These are phyloP conservation scores for Eristalinus aeneus DNA, from an alignment of 2,888 invertebrate genomes.

Conservation along the genomic window DNA sequence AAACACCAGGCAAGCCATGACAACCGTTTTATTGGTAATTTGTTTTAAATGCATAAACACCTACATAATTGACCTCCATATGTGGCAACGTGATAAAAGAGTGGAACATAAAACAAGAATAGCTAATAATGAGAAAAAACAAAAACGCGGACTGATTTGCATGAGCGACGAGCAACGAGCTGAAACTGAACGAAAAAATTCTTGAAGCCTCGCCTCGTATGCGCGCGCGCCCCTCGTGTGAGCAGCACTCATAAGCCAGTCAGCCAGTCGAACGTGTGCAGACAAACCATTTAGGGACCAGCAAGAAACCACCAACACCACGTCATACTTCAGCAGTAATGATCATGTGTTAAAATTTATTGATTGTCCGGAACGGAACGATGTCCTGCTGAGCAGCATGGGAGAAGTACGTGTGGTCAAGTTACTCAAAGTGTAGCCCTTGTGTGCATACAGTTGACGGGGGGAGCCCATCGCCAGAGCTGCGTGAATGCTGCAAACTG, in stretches of 20 bases:
- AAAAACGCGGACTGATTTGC: constrained; percentile 58
- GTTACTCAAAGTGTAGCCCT: constrained; percentile 72
- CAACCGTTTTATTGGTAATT: constrained; percentile 40
- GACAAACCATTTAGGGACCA: constrained; percentile 41
- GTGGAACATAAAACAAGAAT: constrained; percentile 14
- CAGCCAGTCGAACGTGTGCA: neutral
- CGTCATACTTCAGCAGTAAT: constrained; percentile 70
- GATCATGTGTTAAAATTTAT: constrained; percentile 81
- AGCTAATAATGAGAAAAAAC: constrained; percentile 11
- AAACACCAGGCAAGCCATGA: neutral
- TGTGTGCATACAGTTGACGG: constrained; percentile 20
- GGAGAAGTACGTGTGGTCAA: constrained; percentile 80
- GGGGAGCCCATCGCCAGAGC: constrained; percentile 33
- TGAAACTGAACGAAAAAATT: constrained; percentile 23
- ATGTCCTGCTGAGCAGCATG: constrained; percentile 80
- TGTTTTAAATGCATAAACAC: constrained; percentile 56
- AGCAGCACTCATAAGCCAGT: constrained; percentile 18
- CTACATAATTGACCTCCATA: constrained; percentile 59
- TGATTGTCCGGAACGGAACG: constrained; percentile 78
- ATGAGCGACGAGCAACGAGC: constrained; percentile 20
- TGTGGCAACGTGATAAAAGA: constrained; percentile 30
- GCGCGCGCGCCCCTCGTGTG: neutral
- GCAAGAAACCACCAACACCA: constrained; percentile 29
- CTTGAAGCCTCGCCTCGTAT: neutral
- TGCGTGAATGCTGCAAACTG: constrained; percentile 67